Evolutionary conservation across 2,888 invertebrate species (phyloP).

Genomic region (Micoletzkya japonica): DNA sequence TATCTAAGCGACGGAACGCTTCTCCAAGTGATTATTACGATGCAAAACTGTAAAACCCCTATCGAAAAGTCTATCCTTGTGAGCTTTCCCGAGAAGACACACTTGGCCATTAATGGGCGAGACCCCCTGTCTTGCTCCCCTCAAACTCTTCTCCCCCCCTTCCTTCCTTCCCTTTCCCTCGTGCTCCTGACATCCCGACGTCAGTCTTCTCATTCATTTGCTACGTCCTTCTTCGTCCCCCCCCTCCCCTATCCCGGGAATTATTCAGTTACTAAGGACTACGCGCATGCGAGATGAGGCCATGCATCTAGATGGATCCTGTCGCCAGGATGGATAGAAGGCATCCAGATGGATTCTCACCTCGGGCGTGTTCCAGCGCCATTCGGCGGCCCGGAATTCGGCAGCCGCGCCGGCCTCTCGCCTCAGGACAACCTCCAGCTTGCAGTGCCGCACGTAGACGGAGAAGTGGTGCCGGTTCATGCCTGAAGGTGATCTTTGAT

Average conservation of each 20-base stretch:
- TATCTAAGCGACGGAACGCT: background rate
- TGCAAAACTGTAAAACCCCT: no score
- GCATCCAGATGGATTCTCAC: slow-evolving; percentile 44
- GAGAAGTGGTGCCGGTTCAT: slow-evolving; percentile 99
- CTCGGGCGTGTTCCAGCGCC: slow-evolving; percentile 94
- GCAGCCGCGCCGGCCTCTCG: slow-evolving; percentile 73
- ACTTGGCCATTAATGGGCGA: background rate
- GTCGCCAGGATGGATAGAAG: no score
- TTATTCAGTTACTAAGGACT: no score
- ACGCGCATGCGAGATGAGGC: no score
- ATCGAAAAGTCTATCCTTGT: no score
- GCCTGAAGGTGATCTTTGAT: slow-evolving; percentile 71
- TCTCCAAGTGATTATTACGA: no score
- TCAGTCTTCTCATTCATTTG: no score
- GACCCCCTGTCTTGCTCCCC: no score
- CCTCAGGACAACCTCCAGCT: slow-evolving; percentile 85
- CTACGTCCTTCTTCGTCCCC: background rate
- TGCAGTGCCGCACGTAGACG: slow-evolving; percentile 92
- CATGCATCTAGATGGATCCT: no score
- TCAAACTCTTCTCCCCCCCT: background rate
- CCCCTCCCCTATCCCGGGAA: background rate
- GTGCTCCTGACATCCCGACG: no score
- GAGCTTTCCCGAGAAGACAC: background rate
- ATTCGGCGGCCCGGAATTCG: slow-evolving; percentile 86
- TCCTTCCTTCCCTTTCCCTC: background rate